Percentiles rank a stretch among this genome's conserved stretches.
phyloP scores from a whole-genome alignment of 2,797 vertebrate genomes.

The Coregonus ussuriensis region DNA sequence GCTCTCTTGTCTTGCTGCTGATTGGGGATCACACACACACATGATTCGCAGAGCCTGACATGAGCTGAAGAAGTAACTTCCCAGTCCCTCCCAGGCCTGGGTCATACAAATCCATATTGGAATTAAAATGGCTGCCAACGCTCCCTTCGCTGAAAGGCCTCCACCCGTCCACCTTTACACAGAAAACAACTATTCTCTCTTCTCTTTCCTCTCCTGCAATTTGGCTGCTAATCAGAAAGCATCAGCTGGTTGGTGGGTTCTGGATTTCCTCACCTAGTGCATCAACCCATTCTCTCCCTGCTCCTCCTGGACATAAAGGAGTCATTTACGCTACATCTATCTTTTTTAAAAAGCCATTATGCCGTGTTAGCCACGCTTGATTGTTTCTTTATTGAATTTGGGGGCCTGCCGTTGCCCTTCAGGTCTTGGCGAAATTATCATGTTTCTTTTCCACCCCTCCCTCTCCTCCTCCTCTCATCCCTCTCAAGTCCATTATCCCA shows the following conservation, averaged over 20 bases:
- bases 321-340: slow-evolving; percentile 61
- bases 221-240: slow-evolving; percentile 55
- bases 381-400: slow-evolving; percentile 64
- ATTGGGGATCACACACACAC: not conserved
- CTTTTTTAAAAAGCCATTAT: slow-evolving; percentile 67
- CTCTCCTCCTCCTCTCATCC: slow-evolving; percentile 20
- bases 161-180: not conserved
- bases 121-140: not conserved
- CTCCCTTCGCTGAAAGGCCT: not conserved
- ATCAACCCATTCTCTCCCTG: slow-evolving; percentile 43
- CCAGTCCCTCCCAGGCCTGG: not conserved
- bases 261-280: slow-evolving; percentile 53
- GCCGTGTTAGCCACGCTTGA: slow-evolving; percentile 56
- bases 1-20: not conserved
- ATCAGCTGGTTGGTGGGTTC: slow-evolving; percentile 51
- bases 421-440: slow-evolving; percentile 54
- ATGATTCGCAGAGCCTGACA: not conserved
- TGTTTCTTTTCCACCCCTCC: slow-evolving; percentile 33
- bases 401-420: slow-evolving; percentile 47
- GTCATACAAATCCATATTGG: not conserved
- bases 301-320: slow-evolving; percentile 61
- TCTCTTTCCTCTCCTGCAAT: slow-evolving; percentile 40
- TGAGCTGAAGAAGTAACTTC: not conserved
- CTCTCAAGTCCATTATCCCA: slow-evolving; percentile 37
- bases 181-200: slow-evolving; percentile 42